Evolutionary conservation across 2,113 vertebrate species (phyloP).

Genomic region (Peromyscus polionotus): DNA sequence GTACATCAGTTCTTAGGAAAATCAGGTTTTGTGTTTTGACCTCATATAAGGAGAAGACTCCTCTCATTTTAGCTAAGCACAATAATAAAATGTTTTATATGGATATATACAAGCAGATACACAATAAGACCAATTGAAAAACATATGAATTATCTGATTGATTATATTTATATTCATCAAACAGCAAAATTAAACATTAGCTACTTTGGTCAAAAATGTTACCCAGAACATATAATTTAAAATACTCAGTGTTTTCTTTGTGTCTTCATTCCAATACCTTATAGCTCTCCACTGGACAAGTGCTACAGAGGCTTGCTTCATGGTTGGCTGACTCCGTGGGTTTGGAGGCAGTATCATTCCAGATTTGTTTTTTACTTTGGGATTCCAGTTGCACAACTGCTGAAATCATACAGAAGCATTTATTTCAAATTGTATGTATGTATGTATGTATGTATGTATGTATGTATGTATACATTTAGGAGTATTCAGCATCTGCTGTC

Average conservation of each 20-base stretch:
- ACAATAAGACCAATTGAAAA: neutral
- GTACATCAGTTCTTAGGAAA: neutral
- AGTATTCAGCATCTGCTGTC: neutral
- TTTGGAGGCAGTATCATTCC: neutral
- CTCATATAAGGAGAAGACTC: neutral
- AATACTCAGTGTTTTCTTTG: neutral
- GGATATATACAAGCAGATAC: neutral
- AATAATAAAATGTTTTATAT: neutral
- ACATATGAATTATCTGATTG: neutral
- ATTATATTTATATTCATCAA: neutral
- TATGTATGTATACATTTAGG: neutral
- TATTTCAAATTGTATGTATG: too few species aligned
- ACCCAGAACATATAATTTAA: neutral
- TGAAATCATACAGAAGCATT: neutral
- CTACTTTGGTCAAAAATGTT: neutral
- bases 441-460: neutral
- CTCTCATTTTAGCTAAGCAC: neutral
- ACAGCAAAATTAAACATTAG: neutral
- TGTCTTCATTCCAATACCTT: neutral
- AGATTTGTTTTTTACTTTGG: neutral
- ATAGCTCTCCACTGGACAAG: neutral
- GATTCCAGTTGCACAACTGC: neutral
- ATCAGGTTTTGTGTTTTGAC: conserved; percentile 11
- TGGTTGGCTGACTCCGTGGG: neutral
- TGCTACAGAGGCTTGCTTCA: neutral